Evolutionary conservation across 2,113 vertebrate species (phyloP), one percentile per base, ranked within the genome.

Genomic region (Prietella phreatophila): DNA sequence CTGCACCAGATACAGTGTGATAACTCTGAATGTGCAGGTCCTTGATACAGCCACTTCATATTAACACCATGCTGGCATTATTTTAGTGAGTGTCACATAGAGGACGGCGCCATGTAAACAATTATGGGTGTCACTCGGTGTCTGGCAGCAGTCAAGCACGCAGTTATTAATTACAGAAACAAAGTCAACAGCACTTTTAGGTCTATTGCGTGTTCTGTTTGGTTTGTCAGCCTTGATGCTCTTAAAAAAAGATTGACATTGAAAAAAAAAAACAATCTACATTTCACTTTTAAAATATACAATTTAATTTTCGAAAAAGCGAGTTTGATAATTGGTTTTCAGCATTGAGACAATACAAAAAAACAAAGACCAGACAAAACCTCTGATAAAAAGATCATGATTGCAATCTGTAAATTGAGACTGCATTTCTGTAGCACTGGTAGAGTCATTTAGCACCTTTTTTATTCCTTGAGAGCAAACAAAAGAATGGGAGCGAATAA

Each of bases 261-360:
- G 88, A 50, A 91, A 87, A 86, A 87, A 86, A 85, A 90, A 90
- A 92, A 86, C 91, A 90, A 93, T 92, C 92, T 93, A 95, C 93
- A 94, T 93, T 94, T 95, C 93, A 95, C 92, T 94, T 60, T 95
- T 93, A 96, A 96, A 96, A 95, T 95, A 96, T 95, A 96, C 95
- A 95, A 94, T 95, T 96, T 89, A 92, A 94, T 93, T 94, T 94
- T 93, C 90, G 91, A 94, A 90, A 95, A 47, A 95, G 94, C 93
- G 89, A 91, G 91, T 94, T 93, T 94, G 92, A 93, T 94, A 93
- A 94, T 93, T 95, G 93, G 67, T 93, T 95, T 93, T 95, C 93
- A 95, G 94, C 95, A 94, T 90, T 89, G 90, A 94, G 94, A 95
- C 94, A 92, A 91, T 91, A 94, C 91, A 39, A 81, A 81, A 93